Percentiles rank a stretch among this genome's conserved stretches.
These are phyloP conservation scores for Camponotus pennsylvanicus DNA, from an alignment of 1,140 invertebrate genomes.

Conservation along the genomic window DNA sequence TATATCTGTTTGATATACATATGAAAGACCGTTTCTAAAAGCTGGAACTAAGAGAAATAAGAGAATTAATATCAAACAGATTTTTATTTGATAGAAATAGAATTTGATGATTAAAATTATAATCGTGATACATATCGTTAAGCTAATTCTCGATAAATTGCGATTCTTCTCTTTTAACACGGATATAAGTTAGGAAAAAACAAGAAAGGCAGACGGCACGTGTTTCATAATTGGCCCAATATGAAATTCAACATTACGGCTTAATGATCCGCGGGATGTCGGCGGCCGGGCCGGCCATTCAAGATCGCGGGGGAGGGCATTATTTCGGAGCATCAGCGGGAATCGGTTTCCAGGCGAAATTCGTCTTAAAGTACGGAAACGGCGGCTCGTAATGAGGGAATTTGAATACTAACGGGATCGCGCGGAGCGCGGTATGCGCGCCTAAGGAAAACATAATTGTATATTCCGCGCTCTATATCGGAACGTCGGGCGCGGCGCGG, in stretches of 20 bases:
- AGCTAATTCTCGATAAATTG: not conserved
- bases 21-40: not conserved
- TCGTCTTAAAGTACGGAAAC: slow-evolving; percentile 50
- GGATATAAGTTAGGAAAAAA: slow-evolving; percentile 8
- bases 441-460: slow-evolving; percentile 68
- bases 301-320: not conserved
- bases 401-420: slow-evolving; percentile 64
- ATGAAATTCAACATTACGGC: slow-evolving; percentile 48
- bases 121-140: not conserved
- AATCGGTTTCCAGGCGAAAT: slow-evolving; percentile 51
- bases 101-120: not conserved
- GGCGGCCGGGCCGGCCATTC: slow-evolving; percentile 17
- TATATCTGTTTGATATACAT: not conserved
- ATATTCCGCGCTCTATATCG: slow-evolving; percentile 64
- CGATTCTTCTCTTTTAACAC: not conserved
- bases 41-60: not conserved
- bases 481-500: slow-evolving; percentile 34
- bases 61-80: not conserved
- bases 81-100: not conserved
- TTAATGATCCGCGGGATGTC: slow-evolving; percentile 36
- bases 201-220: not conserved
- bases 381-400: slow-evolving; percentile 63
- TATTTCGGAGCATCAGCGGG: slow-evolving; percentile 31
- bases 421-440: slow-evolving; percentile 1
- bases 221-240: slow-evolving; percentile 14